A percentile compares a stretch with the other conserved stretches of the same genome.
Conservation (phyloP, 2,113 vertebrate genomes). For the Varanus komodoensis region DNA sequence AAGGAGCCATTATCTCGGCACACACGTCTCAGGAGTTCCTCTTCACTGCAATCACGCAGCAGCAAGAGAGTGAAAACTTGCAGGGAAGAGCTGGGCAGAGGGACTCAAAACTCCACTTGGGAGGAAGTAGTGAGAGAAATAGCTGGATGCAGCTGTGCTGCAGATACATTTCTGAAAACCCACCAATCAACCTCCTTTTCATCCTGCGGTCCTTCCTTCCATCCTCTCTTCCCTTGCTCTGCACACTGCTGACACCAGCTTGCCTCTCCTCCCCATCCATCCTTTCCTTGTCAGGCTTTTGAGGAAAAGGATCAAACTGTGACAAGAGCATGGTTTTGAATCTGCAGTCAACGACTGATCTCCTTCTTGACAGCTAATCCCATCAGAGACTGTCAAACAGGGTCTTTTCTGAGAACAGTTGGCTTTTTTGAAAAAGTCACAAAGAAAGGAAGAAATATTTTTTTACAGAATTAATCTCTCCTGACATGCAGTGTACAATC, state of each 20-base stretch:
- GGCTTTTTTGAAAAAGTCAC: not conserved
- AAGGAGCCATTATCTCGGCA: not conserved
- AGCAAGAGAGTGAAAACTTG: too few species aligned
- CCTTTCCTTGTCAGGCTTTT: not conserved
- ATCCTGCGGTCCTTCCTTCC: not conserved
- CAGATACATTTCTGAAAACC: not conserved
- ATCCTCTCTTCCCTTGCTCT: not conserved
- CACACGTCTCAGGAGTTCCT: not conserved
- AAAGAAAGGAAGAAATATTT: not conserved
- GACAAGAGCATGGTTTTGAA: constrained; percentile 7
- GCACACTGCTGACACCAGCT: not conserved
- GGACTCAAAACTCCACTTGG: not conserved
- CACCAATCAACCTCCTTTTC: not conserved
- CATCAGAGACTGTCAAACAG: constrained; percentile 5
- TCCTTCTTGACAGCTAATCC: constrained; percentile 22
- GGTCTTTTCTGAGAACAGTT: not conserved
- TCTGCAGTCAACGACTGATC: not conserved
- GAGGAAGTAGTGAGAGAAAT: not conserved
- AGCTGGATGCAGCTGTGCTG: not conserved
- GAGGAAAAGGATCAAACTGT: not conserved
- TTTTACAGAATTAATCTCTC: not conserved
- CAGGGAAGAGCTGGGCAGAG: not conserved
- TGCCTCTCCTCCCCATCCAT: not conserved
- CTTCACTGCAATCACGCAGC: not conserved
- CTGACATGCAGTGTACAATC: not conserved